Evolutionary conservation across 2,888 invertebrate species (phyloP).

Genomic region (Lasioglossum morio): DNA sequence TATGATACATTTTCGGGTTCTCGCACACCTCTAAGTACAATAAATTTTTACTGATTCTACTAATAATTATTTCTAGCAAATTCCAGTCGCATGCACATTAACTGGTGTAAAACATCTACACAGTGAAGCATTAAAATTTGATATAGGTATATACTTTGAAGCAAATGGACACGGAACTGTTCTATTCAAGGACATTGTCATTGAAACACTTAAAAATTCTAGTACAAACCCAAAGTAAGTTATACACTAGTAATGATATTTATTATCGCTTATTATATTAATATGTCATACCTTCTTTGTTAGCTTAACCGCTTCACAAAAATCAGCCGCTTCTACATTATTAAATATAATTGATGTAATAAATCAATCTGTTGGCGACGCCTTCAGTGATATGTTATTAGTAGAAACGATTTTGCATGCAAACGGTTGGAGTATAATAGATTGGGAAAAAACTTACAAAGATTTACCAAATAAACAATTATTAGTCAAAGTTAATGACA

Average conservation of each 20-base stretch:
- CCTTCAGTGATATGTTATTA: slow-evolving; percentile 96
- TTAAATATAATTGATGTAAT: slow-evolving; percentile 92
- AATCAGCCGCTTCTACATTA: slow-evolving; percentile 87
- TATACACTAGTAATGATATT: slow-evolving; percentile 6
- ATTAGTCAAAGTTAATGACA: slow-evolving; percentile 95
- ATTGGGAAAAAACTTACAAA: slow-evolving; percentile 93
- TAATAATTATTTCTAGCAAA: slow-evolving; percentile 87
- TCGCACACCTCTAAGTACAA: background rate
- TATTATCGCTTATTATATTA: background rate
- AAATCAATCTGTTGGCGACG: slow-evolving; percentile 98
- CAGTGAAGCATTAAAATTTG: slow-evolving; percentile 94
- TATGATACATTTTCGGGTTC: slow-evolving; percentile 77
- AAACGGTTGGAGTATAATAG: slow-evolving; percentile 91
- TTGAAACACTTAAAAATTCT: slow-evolving; percentile 86
- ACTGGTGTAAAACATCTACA: slow-evolving; percentile 99
- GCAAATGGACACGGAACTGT: slow-evolving; percentile 99
- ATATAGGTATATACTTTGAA: slow-evolving; percentile 99
- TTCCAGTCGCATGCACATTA: slow-evolving; percentile 95
- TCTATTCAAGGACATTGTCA: slow-evolving; percentile 91
- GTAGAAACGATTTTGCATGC: slow-evolving; percentile 96
- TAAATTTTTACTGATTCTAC: background rate
- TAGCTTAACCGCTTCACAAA: slow-evolving; percentile 65
- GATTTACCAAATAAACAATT: slow-evolving; percentile 95
- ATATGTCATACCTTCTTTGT: slow-evolving; percentile 5
- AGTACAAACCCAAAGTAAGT: slow-evolving; percentile 76